Evolutionary conservation across 1,140 invertebrate species (phyloP).

Genomic region (Kradibia gibbosae): DNA sequence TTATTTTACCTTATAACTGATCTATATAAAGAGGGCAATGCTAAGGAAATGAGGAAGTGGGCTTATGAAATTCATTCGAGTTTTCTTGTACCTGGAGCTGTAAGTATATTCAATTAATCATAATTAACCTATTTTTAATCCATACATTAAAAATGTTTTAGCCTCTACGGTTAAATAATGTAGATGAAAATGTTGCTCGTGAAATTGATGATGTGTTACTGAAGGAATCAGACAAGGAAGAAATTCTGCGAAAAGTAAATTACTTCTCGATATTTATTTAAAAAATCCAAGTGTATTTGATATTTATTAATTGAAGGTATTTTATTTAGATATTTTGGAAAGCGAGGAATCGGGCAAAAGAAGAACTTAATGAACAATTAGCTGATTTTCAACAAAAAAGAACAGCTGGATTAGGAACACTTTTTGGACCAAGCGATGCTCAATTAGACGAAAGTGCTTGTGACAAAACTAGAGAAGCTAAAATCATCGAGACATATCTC

Average conservation of each 20-base stretch:
- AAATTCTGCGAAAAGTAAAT: constrained; percentile 85
- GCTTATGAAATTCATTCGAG: constrained; percentile 98
- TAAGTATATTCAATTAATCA: constrained; percentile 64
- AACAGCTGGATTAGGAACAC: constrained; percentile 89
- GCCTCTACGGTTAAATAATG: constrained; percentile 87
- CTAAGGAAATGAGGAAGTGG: constrained; percentile 95
- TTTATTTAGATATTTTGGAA: constrained; percentile 83
- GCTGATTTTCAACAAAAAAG: constrained; percentile 92
- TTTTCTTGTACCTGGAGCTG: constrained; percentile 92
- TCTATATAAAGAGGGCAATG: constrained; percentile 86
- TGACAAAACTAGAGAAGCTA: constrained; percentile 86
- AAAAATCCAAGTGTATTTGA: constrained; percentile 16
- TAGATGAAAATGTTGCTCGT: constrained; percentile 88
- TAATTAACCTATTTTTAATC: not conserved
- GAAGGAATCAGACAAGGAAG: constrained; percentile 89
- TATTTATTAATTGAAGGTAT: constrained; percentile 19
- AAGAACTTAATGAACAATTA: constrained; percentile 89
- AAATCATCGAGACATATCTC: constrained; percentile 82
- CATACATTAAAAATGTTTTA: constrained; percentile 68
- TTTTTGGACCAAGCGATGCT: constrained; percentile 91
- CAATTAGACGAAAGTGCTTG: constrained; percentile 85
- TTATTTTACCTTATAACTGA: constrained; percentile 92
- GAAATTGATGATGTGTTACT: constrained; percentile 90
- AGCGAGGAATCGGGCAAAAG: constrained; percentile 86
- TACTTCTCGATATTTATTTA: constrained; percentile 30